A percentile compares a stretch with the other conserved stretches of the same genome.
Conservation (phyloP, 2,888 invertebrate species). For the Lasioglossum morio region DNA sequence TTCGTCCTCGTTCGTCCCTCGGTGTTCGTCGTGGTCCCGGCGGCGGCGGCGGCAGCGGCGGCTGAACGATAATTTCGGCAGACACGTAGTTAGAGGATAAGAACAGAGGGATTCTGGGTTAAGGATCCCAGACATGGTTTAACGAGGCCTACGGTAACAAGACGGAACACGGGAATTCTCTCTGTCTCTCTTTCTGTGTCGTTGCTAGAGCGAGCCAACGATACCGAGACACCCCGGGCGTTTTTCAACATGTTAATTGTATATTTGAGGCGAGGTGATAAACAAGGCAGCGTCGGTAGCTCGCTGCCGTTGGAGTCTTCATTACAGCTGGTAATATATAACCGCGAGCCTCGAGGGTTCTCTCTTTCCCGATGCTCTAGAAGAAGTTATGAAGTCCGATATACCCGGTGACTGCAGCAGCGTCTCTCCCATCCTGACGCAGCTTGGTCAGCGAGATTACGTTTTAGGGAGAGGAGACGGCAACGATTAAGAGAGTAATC, state of each 20-base stretch:
- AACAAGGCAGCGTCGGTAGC: constrained; percentile 76
- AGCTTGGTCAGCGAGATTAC: constrained; percentile 1
- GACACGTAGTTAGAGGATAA: constrained; percentile 23
- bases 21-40: not conserved
- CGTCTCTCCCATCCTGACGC: not conserved
- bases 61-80: constrained; percentile 38
- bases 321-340: constrained; percentile 76
- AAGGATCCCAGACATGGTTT: constrained; percentile 56
- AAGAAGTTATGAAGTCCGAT: constrained; percentile 66
- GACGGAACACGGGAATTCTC: constrained; percentile 17
- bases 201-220: constrained; percentile 33
- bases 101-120: constrained; percentile 46
- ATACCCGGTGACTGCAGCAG: constrained; percentile 61
- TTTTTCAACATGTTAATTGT: constrained; percentile 78
- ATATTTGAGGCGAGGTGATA: constrained; percentile 77
- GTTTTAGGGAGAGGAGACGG: not conserved
- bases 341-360: constrained; percentile 65
- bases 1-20: not conserved
- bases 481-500: constrained; percentile 7
- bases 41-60: not conserved
- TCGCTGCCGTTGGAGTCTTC: constrained; percentile 74
- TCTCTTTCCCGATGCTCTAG: constrained; percentile 45
- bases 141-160: constrained; percentile 65
- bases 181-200: constrained; percentile 27
- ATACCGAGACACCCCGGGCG: constrained; percentile 58